phyloP scores from a whole-genome alignment of 1,140 invertebrate genomes.

The Apis laboriosa region DNA sequence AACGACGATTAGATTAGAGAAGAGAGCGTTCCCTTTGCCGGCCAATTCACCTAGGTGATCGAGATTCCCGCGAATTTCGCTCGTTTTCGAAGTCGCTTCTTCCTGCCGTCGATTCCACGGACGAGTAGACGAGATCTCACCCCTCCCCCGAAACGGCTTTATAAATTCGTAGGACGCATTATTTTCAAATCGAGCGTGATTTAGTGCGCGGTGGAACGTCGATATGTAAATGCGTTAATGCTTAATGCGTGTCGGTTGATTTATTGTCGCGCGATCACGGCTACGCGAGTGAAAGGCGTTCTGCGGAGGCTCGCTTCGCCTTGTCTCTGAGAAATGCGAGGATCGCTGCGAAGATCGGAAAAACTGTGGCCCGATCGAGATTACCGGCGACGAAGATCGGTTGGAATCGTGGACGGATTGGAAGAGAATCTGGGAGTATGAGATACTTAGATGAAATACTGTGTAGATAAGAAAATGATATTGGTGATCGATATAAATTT shows the following conservation, averaged over 20 bases:
- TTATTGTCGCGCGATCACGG: conserved; percentile 41
- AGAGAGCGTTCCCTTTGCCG: not conserved
- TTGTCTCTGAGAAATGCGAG: conserved; percentile 9
- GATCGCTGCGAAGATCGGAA: not conserved
- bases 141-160: not conserved
- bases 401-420: no score
- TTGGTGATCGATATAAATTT: no score
- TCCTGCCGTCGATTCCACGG: not conserved
- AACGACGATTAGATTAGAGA: conserved; percentile 75
- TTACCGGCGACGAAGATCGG: no score
- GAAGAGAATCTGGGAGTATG: no score
- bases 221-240: conserved; percentile 61
- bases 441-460: no score
- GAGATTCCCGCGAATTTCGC: conserved; percentile 13
- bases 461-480: no score
- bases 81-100: not conserved
- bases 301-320: not conserved
- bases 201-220: conserved; percentile 41
- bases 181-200: conserved; percentile 36
- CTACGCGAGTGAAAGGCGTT: conserved; percentile 48
- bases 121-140: no score
- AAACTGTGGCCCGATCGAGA: not conserved
- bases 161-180: conserved; percentile 25
- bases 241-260: conserved; percentile 60
- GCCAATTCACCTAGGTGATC: not conserved